phyloP scores from a whole-genome alignment of 1,140 invertebrate genomes.

The Drosophila trapezifrons region DNA sequence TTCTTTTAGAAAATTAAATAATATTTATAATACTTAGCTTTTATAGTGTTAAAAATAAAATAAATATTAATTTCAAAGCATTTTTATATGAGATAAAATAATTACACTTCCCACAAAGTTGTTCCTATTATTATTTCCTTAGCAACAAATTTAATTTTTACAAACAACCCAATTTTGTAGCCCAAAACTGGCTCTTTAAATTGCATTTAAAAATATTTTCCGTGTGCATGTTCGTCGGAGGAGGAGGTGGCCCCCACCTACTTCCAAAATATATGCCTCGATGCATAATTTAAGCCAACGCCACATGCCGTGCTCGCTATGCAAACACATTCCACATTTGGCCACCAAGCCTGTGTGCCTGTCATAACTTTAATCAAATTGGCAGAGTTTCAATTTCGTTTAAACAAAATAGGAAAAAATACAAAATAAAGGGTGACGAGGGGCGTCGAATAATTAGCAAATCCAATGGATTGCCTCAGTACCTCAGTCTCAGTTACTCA shows the following conservation, averaged over 20 bases:
- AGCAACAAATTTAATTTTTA: no score
- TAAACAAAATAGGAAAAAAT: not conserved
- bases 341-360: not conserved
- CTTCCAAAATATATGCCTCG: conserved; percentile 4
- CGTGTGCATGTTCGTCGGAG: not conserved
- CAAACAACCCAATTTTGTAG: not conserved
- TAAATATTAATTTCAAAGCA: no score
- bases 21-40: no score
- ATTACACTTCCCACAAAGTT: no score
- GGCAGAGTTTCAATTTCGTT: conserved; percentile 5
- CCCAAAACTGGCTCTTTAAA: no score
- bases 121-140: no score
- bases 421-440: no score
- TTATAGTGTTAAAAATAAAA: no score
- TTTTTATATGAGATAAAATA: no score
- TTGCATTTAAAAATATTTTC: not conserved
- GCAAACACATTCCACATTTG: conserved; percentile 16
- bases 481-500: no score
- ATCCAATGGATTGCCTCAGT: conserved; percentile 18
- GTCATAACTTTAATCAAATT: conserved; percentile 15
- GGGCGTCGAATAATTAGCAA: conserved; percentile 22
- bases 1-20: no score
- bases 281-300: conserved; percentile 27
- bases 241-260: conserved; percentile 4
- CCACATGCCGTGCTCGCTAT: not conserved